Evolutionary conservation across 2,797 vertebrate genomes (phyloP).

Genomic region (Gallinago solitaria): DNA sequence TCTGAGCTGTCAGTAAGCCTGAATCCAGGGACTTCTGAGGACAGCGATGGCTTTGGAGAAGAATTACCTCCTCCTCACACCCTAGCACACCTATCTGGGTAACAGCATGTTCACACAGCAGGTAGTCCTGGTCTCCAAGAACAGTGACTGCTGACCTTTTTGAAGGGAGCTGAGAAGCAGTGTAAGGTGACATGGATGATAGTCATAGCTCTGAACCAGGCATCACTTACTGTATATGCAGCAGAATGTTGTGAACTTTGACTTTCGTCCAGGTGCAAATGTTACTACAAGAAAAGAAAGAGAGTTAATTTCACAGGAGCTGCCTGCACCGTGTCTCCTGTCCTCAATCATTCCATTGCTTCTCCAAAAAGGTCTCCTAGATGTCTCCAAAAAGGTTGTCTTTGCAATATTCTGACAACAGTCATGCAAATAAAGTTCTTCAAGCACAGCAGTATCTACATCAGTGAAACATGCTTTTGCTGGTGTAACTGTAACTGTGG

Average conservation of each 20-base stretch:
- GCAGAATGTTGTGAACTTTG: constrained; percentile 87
- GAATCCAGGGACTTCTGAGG: not conserved
- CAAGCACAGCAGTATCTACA: not conserved
- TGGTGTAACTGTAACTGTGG: not conserved
- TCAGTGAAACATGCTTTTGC: not conserved
- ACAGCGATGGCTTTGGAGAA: not conserved
- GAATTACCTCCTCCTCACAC: not conserved
- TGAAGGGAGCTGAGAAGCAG: not conserved
- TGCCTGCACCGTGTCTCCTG: not conserved
- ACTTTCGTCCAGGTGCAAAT: constrained; percentile 83
- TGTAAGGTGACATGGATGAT: not conserved
- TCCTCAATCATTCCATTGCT: not conserved
- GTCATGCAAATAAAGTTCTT: not conserved
- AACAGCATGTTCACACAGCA: not conserved
- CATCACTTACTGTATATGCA: constrained; percentile 89
- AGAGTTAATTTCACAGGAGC: not conserved
- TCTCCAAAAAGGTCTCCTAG: not conserved
- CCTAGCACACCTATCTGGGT: not conserved
- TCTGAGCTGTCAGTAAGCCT: not conserved
- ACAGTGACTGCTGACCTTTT: not conserved
- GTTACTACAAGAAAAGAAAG: constrained; percentile 63
- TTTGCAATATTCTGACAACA: not conserved
- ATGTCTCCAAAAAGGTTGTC: not conserved
- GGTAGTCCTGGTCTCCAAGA: not conserved
- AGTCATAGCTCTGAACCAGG: not conserved